These are phyloP conservation scores for Drosophila nr. medialis DNA, from an alignment of 2,888 invertebrate species.

Conservation along the genomic window DNA sequence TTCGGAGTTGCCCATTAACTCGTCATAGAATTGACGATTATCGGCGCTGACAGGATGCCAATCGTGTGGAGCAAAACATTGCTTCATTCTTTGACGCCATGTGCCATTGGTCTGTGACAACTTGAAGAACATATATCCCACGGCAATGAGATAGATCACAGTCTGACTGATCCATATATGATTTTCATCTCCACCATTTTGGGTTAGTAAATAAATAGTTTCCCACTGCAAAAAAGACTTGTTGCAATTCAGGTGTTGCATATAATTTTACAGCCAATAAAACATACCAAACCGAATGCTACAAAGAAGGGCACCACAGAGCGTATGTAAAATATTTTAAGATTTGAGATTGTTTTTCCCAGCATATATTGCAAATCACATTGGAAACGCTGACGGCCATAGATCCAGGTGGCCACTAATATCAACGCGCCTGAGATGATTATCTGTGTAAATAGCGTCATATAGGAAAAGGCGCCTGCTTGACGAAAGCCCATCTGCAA, in stretches of 20 bases:
- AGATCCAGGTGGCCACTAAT: slow-evolving; percentile 92
- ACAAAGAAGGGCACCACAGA: slow-evolving; percentile 81
- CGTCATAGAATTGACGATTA: slow-evolving; percentile 83
- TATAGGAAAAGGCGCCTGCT: slow-evolving; percentile 72
- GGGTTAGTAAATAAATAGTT: slow-evolving; percentile 30
- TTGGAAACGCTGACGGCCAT: slow-evolving; percentile 89
- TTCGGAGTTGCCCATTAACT: slow-evolving; percentile 83
- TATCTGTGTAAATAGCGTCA: slow-evolving; percentile 77
- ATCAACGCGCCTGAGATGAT: slow-evolving; percentile 90
- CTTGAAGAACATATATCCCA: slow-evolving; percentile 79
- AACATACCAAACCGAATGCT: slow-evolving; percentile 73
- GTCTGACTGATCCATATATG: slow-evolving; percentile 69
- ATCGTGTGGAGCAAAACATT: slow-evolving; percentile 83
- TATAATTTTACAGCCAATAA: not conserved
- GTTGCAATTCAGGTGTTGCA: not conserved
- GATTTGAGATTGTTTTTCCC: slow-evolving; percentile 86
- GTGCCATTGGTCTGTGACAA: slow-evolving; percentile 77
- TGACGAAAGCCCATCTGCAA: slow-evolving; percentile 80
- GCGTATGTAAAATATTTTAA: slow-evolving; percentile 82
- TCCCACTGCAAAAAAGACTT: slow-evolving; percentile 34
- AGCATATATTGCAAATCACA: slow-evolving; percentile 91
- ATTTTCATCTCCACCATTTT: slow-evolving; percentile 39
- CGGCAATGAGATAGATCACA: slow-evolving; percentile 71
- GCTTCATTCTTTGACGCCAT: slow-evolving; percentile 74
- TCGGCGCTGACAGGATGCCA: slow-evolving; percentile 84